Base-by-base conservation (phyloP, 1,140 invertebrate species). In the Ips typographus region DNA sequence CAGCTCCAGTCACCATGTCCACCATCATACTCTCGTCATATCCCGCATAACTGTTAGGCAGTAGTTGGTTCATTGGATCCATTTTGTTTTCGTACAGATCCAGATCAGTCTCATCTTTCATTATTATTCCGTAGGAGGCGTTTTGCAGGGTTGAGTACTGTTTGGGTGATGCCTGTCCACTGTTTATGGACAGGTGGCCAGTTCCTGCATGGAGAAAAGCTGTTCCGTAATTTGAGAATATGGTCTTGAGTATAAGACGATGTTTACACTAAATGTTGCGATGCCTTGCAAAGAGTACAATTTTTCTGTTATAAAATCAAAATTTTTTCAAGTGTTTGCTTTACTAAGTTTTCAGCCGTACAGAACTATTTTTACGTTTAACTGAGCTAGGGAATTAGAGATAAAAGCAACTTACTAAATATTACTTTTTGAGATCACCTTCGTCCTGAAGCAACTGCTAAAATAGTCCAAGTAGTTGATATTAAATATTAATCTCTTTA, bases 91-190 rank as follows among this genome's bases (percentile, higher is more conserved):
- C 88, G 76, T 92, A 92, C 3, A 81, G 78, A 40, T 90, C 88
- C 41, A 92, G 81, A 73, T 90, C 89, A 2, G 90, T 89, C 90
- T 76, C 93, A 90, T 77, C 93, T 91, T 38, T 92, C 80, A 59
- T 90, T 85, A 67, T 91, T 80, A 67, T 92, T 80, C 2, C 91
- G 67, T 93, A 93, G 1, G 90, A 87, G 22, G 91, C 90, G 75
- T 93, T 93, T 81, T 94, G 91, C 77, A 93, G 81, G 55, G 93
- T 80, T 4, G 91, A 88, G 82, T 92, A 93, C 80, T 93, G 87
- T 78, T 91, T 77, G 81, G 84, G 37, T 47, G 78, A 77, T 51
- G 76, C 77, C 62, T 83, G 77, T 3, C 77, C 77, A 5, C 75
- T 79, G 67, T 83, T 83, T 70, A 85, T 79, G 79, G 84, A 80